Conservation (phyloP, 2,888 invertebrate genomes). For the Lithosia quadra region DNA sequence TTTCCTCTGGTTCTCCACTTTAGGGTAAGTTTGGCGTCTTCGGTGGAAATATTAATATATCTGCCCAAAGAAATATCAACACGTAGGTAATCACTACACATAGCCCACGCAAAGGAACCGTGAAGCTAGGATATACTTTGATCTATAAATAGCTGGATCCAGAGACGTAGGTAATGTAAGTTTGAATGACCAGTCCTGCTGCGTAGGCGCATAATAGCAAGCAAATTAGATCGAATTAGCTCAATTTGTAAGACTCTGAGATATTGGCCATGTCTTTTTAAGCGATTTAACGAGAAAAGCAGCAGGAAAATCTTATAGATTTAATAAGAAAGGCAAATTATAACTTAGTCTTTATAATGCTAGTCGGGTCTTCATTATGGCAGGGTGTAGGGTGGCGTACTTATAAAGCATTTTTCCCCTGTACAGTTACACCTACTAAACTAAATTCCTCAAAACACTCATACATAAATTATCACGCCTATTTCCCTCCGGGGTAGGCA, state of each 20-base stretch:
- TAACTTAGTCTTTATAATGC: no score
- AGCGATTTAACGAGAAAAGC: background rate
- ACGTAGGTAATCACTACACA: background rate
- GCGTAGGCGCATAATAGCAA: conserved; percentile 67
- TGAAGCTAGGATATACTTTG: background rate
- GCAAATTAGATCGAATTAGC: conserved; percentile 73
- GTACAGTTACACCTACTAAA: no score
- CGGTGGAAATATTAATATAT: no score
- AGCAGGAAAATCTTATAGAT: background rate
- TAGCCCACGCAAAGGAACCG: background rate
- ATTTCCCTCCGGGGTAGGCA: no score
- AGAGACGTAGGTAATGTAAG: background rate
- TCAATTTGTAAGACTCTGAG: conserved; percentile 58
- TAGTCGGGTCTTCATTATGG: no score
- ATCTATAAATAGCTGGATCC: conserved; percentile 5
- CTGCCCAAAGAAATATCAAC: background rate
- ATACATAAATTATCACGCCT: no score
- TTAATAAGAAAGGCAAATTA: background rate
- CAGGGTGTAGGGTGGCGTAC: no score
- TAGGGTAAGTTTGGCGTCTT: no score
- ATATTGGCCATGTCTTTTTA: conserved; percentile 16
- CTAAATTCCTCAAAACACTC: no score
- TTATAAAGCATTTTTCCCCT: no score
- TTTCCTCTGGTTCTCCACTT: no score
- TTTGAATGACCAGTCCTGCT: conserved; percentile 29